Conservation (phyloP, 2,888 invertebrate genomes). For the Caenorhabditis afra region DNA sequence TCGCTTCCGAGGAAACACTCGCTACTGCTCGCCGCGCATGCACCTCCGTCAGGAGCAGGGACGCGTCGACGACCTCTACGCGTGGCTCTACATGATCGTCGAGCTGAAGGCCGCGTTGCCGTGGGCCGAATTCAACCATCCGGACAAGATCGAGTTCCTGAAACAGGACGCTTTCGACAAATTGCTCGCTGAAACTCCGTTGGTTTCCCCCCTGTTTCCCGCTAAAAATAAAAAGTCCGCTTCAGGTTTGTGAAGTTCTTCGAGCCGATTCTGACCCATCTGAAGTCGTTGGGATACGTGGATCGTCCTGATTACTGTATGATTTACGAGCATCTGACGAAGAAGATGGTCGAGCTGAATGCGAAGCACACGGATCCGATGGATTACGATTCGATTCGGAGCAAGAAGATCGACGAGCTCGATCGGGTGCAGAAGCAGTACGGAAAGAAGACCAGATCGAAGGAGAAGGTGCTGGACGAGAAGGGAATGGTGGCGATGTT, state of each 20-base stretch:
- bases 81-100: constrained; percentile 57
- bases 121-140: constrained; percentile 37
- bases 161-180: constrained; percentile 37
- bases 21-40: constrained; percentile 47
- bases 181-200: constrained; percentile 17
- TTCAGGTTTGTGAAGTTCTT: constrained; percentile 18
- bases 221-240: neutral
- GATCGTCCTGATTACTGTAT: constrained; percentile 57
- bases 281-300: constrained; percentile 27
- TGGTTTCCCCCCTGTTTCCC: constrained; percentile 4
- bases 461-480: constrained; percentile 35
- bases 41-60: constrained; percentile 42
- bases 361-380: constrained; percentile 56
- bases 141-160: constrained; percentile 28
- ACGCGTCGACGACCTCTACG: constrained; percentile 38
- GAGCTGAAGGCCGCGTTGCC: constrained; percentile 41
- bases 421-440: constrained; percentile 39
- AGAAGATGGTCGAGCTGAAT: constrained; percentile 23
- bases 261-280: constrained; percentile 42
- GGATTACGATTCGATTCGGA: constrained; percentile 46
- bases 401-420: constrained; percentile 16
- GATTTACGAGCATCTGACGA: constrained; percentile 31
- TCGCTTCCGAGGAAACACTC: constrained; percentile 45
- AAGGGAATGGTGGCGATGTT: constrained; percentile 25
- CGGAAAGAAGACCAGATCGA: neutral